Base-by-base conservation (phyloP, 2,797 vertebrate species). In the Trachurus trachurus region DNA sequence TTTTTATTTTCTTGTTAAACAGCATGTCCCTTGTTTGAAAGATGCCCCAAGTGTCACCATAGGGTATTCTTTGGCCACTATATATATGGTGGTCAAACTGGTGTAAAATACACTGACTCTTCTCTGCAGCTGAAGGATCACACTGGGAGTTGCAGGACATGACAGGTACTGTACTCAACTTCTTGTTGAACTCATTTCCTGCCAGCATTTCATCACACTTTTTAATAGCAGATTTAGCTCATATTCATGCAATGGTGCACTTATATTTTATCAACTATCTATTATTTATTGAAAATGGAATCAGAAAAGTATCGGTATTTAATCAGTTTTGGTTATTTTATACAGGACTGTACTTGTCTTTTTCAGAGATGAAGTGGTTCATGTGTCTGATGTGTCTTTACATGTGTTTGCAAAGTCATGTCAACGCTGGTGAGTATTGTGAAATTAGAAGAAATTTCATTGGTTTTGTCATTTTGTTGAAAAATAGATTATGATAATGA, bases 331-430 rank as follows among this genome's bases (percentile, higher is more conserved):
- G 10, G 8, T 17, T 29, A 8, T 57, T 56, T 57, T 60, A 19
- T 34, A 0, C 17, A 22, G 11, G 22, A 49, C 16, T 45, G 1
- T 66, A 5, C 15, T 47, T 65, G 16, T 76, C 17, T 71, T 47
- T 70, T 76, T 21, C 74, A 88, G 88, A 66, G 45, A 89, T 91
- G 87, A 85, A 61, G 4, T 57, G 49, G 60, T 6, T 68, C 57
- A 22, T 84, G 37, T 68, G 69, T 56, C 11, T 87, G 49, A 47
- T 86, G 11, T 70, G 66, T 10, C 26, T 88, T 21, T 63, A n/a
- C 54, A 37, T 88, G 62, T 81, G 64, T 66, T 49, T 80, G 53
- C 72, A 69, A 31, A 66, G 17, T 56, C 54, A 72, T 2, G 80
- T 59, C 12, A 17, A 69, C 39, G 68, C 72, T 9, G 84, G 86